These are phyloP conservation scores for Sebastes taczanowskii DNA, from an alignment of 2,797 vertebrate species.

Conservation along the genomic window DNA sequence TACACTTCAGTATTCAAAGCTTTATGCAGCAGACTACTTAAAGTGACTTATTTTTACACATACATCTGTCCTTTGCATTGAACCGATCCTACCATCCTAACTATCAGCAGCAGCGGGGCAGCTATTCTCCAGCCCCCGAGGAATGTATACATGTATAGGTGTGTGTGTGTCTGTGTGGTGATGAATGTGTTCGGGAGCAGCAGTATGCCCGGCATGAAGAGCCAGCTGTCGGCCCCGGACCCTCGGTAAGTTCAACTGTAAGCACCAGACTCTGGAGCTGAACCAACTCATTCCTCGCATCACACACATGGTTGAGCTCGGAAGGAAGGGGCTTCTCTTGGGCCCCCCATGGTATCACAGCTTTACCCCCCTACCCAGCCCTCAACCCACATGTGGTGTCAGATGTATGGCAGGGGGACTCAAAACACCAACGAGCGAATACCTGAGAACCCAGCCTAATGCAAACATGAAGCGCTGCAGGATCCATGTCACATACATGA, in stretches of 20 bases:
- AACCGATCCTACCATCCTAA: neutral
- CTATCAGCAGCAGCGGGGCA: neutral
- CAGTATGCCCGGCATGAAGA: constrained; percentile 39
- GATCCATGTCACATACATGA: neutral
- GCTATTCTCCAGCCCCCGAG: neutral
- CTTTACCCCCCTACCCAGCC: neutral
- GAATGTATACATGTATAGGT: constrained; percentile 2
- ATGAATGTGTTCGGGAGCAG: constrained; percentile 24
- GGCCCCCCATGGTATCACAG: constrained; percentile 9
- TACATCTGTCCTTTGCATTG: neutral
- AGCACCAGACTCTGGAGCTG: constrained; percentile 41
- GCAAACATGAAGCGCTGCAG: neutral
- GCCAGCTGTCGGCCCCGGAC: constrained; percentile 65
- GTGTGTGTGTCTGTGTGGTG: constrained; percentile 9
- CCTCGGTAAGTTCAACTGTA: constrained; percentile 49
- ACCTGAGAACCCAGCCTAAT: neutral
- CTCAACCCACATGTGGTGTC: constrained; percentile 10
- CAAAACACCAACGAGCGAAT: neutral
- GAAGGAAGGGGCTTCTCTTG: constrained; percentile 7
- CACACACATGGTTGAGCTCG: constrained; percentile 45
- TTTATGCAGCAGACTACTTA: neutral
- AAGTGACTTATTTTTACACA: neutral
- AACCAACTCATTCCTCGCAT: constrained; percentile 73
- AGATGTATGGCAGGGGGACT: constrained; percentile 12
- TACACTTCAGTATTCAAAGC: neutral